Conservation (phyloP, 2,113 vertebrate genomes). For the Eonycteris spelaea region DNA sequence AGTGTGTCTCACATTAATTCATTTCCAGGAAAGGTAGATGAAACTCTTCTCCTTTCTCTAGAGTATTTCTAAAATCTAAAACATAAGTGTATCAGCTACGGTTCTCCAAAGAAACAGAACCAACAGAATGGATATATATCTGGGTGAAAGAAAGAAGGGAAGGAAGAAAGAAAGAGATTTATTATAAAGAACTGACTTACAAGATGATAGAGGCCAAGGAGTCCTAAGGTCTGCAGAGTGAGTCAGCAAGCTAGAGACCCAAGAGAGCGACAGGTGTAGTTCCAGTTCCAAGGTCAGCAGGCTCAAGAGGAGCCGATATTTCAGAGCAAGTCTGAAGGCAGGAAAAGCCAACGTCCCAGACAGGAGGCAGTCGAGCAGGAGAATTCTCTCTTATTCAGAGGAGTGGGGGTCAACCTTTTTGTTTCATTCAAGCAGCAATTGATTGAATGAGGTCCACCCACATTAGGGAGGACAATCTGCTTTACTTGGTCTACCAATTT, state of each 20-base stretch:
- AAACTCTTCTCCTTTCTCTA: not conserved
- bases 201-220: no score
- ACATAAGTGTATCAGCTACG: not conserved
- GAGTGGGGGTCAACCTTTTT: not conserved
- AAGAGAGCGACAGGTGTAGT: not conserved
- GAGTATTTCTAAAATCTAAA: not conserved
- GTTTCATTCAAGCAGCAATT: not conserved
- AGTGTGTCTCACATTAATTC: not conserved
- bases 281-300: not conserved
- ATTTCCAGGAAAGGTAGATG: not conserved
- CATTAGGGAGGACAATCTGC: not conserved
- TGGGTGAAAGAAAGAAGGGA: no score
- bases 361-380: not conserved
- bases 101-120: not conserved
- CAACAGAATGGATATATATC: not conserved
- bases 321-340: not conserved
- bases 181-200: not conserved
- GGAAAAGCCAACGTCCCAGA: not conserved
- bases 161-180: no score
- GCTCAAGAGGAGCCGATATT: not conserved
- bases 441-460: not conserved
- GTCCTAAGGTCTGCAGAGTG: not conserved
- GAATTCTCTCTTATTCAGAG: not conserved
- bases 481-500: not conserved
- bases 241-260: not conserved